Conservation (phyloP, 2,888 invertebrate species). For the Luffia ferchaultella region DNA sequence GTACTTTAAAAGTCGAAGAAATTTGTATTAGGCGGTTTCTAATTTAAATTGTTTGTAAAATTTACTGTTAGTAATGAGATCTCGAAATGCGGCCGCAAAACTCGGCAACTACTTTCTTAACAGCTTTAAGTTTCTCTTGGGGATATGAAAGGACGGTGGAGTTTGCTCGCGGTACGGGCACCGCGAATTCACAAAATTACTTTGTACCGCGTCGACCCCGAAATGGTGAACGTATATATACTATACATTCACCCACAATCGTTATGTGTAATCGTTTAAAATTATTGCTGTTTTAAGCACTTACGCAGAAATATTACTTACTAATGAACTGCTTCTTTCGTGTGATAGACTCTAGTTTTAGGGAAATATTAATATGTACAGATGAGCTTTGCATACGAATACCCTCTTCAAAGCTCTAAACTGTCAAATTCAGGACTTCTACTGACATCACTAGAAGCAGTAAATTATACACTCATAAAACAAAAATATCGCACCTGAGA, state of each 20-base stretch:
- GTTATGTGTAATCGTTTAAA: background rate
- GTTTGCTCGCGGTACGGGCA: slow-evolving; percentile 20
- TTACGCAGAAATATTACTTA: no score
- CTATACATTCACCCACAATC: background rate
- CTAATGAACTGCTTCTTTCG: no score
- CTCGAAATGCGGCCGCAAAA: slow-evolving; percentile 35
- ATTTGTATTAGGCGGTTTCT: background rate
- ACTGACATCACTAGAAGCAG: no score
- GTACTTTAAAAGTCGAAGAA: no score
- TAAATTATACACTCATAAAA: no score
- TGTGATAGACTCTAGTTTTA: no score
- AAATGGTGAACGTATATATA: background rate
- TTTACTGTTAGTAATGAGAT: slow-evolving; percentile 37
- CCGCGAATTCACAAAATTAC: slow-evolving; percentile 26
- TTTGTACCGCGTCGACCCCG: slow-evolving; percentile 16
- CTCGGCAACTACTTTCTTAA: slow-evolving; percentile 52
- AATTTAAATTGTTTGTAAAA: slow-evolving; percentile 22
- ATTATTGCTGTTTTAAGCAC: no score
- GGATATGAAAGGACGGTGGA: slow-evolving; percentile 33
- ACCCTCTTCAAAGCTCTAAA: no score
- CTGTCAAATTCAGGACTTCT: no score
- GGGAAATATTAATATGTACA: no score
- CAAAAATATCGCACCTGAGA: no score
- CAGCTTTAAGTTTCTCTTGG: slow-evolving; percentile 39
- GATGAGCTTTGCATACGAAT: no score